Evolutionary conservation across 2,113 vertebrate species (phyloP), one percentile per base, ranked within the genome.

Genomic region (Embiotoca jacksoni): DNA sequence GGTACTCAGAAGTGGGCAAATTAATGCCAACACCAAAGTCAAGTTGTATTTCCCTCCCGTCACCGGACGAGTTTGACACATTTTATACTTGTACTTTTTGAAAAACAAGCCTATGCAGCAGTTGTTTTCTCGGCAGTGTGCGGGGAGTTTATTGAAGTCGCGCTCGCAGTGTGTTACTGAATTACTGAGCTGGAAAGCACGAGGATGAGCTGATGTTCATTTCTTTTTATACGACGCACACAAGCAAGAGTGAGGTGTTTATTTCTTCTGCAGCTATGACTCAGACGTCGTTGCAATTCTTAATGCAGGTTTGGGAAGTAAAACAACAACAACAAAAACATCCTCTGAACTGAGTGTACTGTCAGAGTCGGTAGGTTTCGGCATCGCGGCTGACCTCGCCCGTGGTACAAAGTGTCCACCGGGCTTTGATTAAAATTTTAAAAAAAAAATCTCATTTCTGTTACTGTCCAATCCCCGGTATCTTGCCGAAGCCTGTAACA

Each of bases 1-100:
- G 70, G 78, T 82, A 69, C 73, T 77, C 59, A 81, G 60, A 85
- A 11, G 3, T 7, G 55, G 39, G 64, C 16, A 78, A 85, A 89
- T 83, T 67, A 76, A 85, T 56, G 63, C 36, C 60, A 86, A 84
- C 75, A 81, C 72, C 66, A 82, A 76, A 84, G 75, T 84, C 72
- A 53, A 37, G 61, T 75, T 80, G 47, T 23, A 58, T 82, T 73
- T 82, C 39, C 59, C 15, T 64, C 67, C 53, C 16, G 37, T 70
- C 47, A 9, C 57, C n/a, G 30, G 31, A 11, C 0, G 5, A 54
- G 64, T 75, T 53, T 75, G 81, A 86, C 78, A 71, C 31, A 41
- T 74, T 7, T 72, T 32, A 41, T 15, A 39, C 39, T 55, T 72
- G 47, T 78, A 14, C 36, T 73, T 57, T 83, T 44, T 39, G 4